Conservation (phyloP, 2,888 invertebrate species). For the Noctua janthe region DNA sequence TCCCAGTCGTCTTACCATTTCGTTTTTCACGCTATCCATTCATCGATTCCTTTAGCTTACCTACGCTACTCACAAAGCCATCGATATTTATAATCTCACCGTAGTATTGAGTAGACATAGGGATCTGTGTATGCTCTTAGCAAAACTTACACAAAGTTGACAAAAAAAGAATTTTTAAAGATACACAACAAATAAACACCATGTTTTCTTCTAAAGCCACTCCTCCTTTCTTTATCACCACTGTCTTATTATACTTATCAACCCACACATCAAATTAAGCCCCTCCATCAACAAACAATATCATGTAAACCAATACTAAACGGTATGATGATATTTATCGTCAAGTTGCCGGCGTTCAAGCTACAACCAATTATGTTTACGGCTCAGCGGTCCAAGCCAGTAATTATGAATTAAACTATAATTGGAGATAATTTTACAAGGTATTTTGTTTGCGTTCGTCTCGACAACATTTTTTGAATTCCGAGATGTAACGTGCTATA, state of each 20-base stretch:
- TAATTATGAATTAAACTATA: slow-evolving; percentile 82
- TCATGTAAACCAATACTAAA: slow-evolving; percentile 66
- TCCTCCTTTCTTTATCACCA: neutral
- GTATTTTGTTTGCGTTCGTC: slow-evolving; percentile 59
- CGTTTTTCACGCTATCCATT: no score
- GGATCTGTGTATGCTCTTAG: no score
- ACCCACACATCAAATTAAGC: slow-evolving; percentile 52
- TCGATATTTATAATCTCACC: no score
- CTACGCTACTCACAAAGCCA: no score
- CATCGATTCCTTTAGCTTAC: no score
- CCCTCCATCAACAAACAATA: slow-evolving; percentile 48
- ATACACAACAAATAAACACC: no score
- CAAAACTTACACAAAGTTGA: no score
- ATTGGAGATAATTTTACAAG: slow-evolving; percentile 77
- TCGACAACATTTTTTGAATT: slow-evolving; percentile 66
- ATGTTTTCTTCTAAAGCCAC: no score
- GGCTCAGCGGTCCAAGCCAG: slow-evolving; percentile 67
- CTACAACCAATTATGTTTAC: slow-evolving; percentile 79
- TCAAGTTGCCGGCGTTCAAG: slow-evolving; percentile 53
- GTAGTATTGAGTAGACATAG: no score
- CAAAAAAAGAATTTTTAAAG: no score
- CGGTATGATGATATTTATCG: slow-evolving; percentile 63
- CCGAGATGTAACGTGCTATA: slow-evolving; percentile 50
- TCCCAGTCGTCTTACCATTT: no score
- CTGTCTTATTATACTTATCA: slow-evolving; percentile 21